These are phyloP conservation scores for Pangasius mekongensis DNA, from an alignment of 2,797 vertebrate species.

Conservation along the genomic window DNA sequence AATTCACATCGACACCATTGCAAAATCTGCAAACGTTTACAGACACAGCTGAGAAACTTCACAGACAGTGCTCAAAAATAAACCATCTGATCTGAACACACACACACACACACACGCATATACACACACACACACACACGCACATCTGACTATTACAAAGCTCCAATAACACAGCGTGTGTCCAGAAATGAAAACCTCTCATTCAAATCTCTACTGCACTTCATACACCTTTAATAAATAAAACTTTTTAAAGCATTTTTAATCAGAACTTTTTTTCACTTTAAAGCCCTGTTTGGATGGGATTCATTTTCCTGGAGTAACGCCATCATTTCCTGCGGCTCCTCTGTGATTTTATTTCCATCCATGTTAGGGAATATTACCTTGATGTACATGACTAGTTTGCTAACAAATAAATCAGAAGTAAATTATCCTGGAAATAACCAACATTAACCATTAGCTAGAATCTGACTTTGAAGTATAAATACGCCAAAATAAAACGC, in stretches of 20 bases:
- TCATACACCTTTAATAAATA: neutral
- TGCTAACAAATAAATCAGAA: neutral
- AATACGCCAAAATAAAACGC: neutral
- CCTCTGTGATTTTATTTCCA: neutral
- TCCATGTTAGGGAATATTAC: neutral
- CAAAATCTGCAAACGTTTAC: neutral
- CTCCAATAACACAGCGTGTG: neutral
- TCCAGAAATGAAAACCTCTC: neutral
- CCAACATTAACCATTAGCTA: neutral
- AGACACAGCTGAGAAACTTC: neutral
- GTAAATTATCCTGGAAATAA: neutral
- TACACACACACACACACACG: neutral
- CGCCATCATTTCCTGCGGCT: neutral
- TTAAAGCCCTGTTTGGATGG: neutral
- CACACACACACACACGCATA: neutral
- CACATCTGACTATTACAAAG: neutral
- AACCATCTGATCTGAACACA: neutral
- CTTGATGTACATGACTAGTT: neutral
- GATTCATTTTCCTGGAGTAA: neutral
- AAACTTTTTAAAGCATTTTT: neutral
- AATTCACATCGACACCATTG: neutral
- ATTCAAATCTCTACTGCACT: neutral
- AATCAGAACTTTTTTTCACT: too few species aligned
- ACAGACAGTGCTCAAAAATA: neutral
- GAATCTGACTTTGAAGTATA: neutral